Percentiles rank a stretch among this genome's conserved stretches.
Evolutionary conservation across 2,888 invertebrate genomes (phyloP).

Genomic region (Drosophila pegasa): DNA sequence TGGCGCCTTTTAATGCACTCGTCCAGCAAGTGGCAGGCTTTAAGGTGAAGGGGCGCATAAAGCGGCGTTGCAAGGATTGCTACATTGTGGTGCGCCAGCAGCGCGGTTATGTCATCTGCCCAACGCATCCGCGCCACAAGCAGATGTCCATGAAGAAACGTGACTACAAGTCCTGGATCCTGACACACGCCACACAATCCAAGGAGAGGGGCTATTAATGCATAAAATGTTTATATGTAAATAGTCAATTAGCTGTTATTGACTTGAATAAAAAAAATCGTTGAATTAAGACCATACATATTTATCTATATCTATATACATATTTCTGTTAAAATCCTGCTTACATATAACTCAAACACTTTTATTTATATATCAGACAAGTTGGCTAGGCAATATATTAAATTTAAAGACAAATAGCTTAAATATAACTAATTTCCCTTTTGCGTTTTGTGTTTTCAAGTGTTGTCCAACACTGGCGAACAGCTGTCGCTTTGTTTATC

Average conservation of each 20-base stretch:
- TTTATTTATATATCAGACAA: background rate
- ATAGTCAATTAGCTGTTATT: constrained; percentile 9
- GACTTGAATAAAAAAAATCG: constrained; percentile 18
- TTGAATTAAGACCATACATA: background rate
- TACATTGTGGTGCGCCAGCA: constrained; percentile 89
- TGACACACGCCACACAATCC: constrained; percentile 90
- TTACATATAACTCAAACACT: background rate
- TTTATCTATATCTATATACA: background rate
- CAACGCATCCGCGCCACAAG: constrained; percentile 91
- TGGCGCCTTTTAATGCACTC: constrained; percentile 75
- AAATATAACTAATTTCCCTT: background rate
- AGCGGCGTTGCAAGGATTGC: constrained; percentile 92
- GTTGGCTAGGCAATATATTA: background rate
- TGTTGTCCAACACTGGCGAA: constrained; percentile 34
- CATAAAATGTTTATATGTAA: constrained; percentile 17
- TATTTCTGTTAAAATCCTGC: background rate
- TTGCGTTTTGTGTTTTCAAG: background rate
- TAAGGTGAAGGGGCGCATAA: constrained; percentile 90
- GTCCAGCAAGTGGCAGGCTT: constrained; percentile 86
- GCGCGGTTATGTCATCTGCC: constrained; percentile 90
- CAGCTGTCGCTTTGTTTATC: constrained; percentile 60
- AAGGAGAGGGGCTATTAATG: constrained; percentile 81
- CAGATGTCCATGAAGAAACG: constrained; percentile 90
- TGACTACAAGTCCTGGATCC: constrained; percentile 90
- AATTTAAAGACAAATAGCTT: background rate